Evolutionary conservation across 1,140 invertebrate genomes (phyloP).

Genomic region (Calephelis nemesis): DNA sequence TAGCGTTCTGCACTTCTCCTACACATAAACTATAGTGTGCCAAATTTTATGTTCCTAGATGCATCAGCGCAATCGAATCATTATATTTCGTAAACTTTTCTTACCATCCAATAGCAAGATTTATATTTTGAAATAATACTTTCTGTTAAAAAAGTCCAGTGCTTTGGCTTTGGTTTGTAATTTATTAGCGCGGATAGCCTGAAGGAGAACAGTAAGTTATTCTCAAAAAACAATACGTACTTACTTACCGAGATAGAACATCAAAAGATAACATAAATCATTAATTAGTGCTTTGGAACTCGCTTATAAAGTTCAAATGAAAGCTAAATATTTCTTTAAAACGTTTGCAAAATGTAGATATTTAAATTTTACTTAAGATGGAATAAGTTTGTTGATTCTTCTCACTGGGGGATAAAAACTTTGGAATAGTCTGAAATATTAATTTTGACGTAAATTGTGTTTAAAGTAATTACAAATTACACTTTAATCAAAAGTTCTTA

Average conservation of each 20-base stretch:
- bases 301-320: background rate
- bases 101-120: too few species aligned
- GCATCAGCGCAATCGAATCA: too few species aligned
- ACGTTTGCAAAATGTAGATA: slow-evolving; percentile 13
- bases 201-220: too few species aligned
- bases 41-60: too few species aligned
- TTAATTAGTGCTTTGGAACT: slow-evolving; percentile 6
- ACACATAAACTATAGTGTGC: too few species aligned
- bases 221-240: background rate
- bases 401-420: background rate
- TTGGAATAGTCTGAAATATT: background rate
- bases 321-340: slow-evolving; percentile 18
- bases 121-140: too few species aligned
- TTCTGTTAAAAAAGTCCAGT: too few species aligned
- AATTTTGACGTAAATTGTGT: background rate
- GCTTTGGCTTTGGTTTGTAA: too few species aligned
- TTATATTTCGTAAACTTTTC: too few species aligned
- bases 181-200: too few species aligned
- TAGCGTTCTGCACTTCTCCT: too few species aligned
- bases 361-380: slow-evolving; percentile 6
- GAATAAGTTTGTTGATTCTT: slow-evolving; percentile 13
- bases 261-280: slow-evolving; percentile 1
- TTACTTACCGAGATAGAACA: background rate
- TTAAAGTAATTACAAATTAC: background rate
- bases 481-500: background rate